Evolutionary conservation across 2,797 vertebrate species (phyloP).

Genomic region (Megalops cyprinoides): DNA sequence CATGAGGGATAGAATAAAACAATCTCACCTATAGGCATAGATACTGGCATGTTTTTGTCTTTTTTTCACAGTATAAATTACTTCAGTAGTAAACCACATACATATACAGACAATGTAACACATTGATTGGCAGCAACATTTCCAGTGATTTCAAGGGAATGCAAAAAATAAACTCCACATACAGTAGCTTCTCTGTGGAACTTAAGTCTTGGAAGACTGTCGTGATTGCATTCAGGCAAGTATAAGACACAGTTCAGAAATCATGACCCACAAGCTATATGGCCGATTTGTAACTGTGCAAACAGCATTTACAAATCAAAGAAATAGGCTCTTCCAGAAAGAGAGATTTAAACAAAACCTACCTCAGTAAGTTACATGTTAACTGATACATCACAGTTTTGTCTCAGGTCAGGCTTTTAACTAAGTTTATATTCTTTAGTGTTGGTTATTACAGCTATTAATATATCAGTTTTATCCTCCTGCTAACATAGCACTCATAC

Average conservation of each 20-base stretch:
- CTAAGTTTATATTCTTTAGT: background rate
- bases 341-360: background rate
- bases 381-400: conserved; percentile 9
- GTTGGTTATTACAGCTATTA: background rate
- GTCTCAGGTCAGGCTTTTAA: background rate
- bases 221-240: conserved; percentile 4
- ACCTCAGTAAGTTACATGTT: background rate
- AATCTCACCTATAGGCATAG: conserved; percentile 57
- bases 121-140: conserved; percentile 12
- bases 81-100: conserved; percentile 48
- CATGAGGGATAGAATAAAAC: conserved; percentile 44
- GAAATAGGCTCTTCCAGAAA: conserved; percentile 29
- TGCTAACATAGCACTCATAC: conserved; percentile 1
- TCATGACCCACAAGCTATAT: conserved; percentile 8
- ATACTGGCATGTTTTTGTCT: conserved; percentile 49
- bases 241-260: background rate
- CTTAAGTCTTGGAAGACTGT: background rate
- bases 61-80: conserved; percentile 51
- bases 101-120: conserved; percentile 47
- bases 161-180: conserved; percentile 32
- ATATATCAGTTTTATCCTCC: background rate
- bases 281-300: background rate
- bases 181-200: background rate
- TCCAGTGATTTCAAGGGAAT: conserved; percentile 40
- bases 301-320: conserved; percentile 31